Evolutionary conservation across 2,888 invertebrate genomes (phyloP).

Genomic region (Acleris laterana): DNA sequence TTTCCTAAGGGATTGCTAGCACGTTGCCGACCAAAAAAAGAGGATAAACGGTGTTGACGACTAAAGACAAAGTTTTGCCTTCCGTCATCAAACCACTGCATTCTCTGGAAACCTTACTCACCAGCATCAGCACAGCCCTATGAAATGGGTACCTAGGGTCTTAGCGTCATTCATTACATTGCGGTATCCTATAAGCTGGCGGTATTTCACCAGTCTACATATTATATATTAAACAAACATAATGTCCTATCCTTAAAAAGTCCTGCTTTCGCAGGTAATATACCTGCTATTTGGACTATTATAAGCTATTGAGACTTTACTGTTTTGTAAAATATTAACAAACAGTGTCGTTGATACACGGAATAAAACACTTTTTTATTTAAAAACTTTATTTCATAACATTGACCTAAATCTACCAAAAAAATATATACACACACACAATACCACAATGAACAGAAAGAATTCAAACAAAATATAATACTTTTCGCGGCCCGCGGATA

Average conservation of each 20-base stretch:
- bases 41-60: neutral
- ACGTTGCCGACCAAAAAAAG: neutral
- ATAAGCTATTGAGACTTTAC: slow-evolving; percentile 11
- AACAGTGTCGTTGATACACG: slow-evolving; percentile 13
- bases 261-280: slow-evolving; percentile 6
- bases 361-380: slow-evolving; percentile 12
- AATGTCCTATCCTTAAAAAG: slow-evolving; percentile 6
- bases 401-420: slow-evolving; percentile 8
- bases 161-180: too few species aligned
- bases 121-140: too few species aligned
- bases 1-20: neutral
- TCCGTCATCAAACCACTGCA: too few species aligned
- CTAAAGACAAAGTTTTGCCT: too few species aligned
- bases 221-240: too few species aligned
- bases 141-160: too few species aligned
- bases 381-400: slow-evolving; percentile 8
- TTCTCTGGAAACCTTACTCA: too few species aligned
- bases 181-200: too few species aligned
- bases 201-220: too few species aligned
- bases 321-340: slow-evolving; percentile 12
- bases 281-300: slow-evolving; percentile 12
- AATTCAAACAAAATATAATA: slow-evolving; percentile 8
- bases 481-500: slow-evolving; percentile 12
- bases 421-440: slow-evolving; percentile 2
- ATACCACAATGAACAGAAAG: slow-evolving; percentile 10